These are phyloP conservation scores for Microcebus griseorufus DNA, from an alignment of 2,113 vertebrate genomes.

Conservation along the genomic window DNA sequence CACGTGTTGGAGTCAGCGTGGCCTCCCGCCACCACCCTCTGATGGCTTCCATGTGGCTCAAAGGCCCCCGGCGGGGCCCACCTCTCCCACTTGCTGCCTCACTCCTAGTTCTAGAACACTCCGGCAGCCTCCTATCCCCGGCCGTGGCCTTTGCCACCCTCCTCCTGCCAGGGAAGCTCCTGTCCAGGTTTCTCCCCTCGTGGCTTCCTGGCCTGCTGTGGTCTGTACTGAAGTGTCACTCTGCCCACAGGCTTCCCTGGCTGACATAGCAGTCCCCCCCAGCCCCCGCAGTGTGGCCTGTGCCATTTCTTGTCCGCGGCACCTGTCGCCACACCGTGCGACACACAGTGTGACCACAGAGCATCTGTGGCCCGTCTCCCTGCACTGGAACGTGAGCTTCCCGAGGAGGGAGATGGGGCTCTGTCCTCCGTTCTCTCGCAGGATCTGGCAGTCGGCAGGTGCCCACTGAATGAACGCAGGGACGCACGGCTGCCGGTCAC, in stretches of 20 bases:
- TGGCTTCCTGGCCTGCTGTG: not conserved
- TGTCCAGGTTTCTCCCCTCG: not conserved
- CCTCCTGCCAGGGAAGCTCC: not conserved
- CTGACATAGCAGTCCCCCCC: not conserved
- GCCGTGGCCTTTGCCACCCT: not conserved
- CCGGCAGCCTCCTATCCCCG: not conserved
- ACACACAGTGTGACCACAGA: not conserved
- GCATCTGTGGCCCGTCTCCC: not conserved
- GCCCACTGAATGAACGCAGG: not conserved
- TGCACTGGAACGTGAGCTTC: not conserved
- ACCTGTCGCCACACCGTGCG: not conserved
- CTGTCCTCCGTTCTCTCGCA: not conserved
- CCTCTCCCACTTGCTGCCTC: too few species aligned
- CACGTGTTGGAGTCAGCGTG: not conserved
- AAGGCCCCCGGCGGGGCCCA: rapidly evolving
- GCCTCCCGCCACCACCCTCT: not conserved
- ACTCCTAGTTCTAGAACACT: not conserved
- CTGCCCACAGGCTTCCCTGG: not conserved
- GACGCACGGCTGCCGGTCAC: rapidly evolving
- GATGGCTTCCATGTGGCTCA: not conserved
- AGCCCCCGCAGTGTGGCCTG: not conserved
- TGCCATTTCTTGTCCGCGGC: not conserved
- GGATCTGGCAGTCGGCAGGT: not conserved
- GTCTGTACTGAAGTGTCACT: not conserved
- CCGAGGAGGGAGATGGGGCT: rapidly evolving